Base-by-base conservation (phyloP, 2,113 vertebrate genomes). In the Setophaga petechia region DNA sequence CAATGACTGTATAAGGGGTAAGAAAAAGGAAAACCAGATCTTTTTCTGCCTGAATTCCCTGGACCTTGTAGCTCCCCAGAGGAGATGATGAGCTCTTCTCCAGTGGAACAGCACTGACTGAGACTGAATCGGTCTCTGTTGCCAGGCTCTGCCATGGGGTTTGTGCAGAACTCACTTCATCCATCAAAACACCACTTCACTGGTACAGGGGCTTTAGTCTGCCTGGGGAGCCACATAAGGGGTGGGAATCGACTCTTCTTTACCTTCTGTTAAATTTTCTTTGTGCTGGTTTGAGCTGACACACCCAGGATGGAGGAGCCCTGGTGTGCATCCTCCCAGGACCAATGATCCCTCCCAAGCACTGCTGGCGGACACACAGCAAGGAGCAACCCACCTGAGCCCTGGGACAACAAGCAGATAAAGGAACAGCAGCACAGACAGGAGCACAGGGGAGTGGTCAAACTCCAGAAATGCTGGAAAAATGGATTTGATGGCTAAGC, bases 221-320 rank as follows among this genome's bases (percentile, higher is more conserved):
- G 35, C 41, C 41, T 76, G 33, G 11, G 31, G 33, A 61, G 5
- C 19, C 19, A 9, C 0, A 0, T 8, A 69, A 33, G 16, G 35
- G 31, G 14, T 2, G 47, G 33, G 11, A 62, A 65, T 30, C n/a
- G 51, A 63, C 8, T 69, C 44, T 24, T n/a, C 35, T 74, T 51
- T 18, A 55, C 5, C 9, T 66, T 77, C 20, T 20, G 11, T 44
- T 54, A 46, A 8, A 1, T n/a, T 54, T 84, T 74, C 27, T 57
- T 22, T 30, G 35, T 1, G 15, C 33, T 3, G 16, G 11, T 81
- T 84, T 84, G 43, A 51, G 33, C 27, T 76, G 28, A n/a, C 46
- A 2, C 0, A 2, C 10, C 39, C 0, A 1, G 62, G 37, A 54
- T 15, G 21, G 28, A 76, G 24, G 1, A 83, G 25, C 63, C 61